These are phyloP conservation scores for Drosophila pseudotakahashii DNA, from an alignment of 2,888 invertebrate species.

Conservation along the genomic window DNA sequence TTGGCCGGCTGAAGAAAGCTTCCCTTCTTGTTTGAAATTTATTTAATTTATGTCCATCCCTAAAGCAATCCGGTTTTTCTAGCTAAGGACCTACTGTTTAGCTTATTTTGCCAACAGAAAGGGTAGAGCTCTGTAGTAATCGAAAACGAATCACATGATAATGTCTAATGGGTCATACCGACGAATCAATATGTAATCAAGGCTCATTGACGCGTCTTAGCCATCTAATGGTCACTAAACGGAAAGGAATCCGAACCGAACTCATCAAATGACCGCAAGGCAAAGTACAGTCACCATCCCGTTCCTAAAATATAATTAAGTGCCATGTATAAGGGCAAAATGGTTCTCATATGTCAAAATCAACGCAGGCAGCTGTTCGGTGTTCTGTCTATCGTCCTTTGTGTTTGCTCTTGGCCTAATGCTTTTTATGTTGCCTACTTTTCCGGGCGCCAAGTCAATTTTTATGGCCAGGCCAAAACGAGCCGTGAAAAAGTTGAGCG, in stretches of 20 bases:
- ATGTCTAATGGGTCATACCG: slow-evolving; percentile 17
- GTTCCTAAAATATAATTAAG: slow-evolving; percentile 42
- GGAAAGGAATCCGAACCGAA: slow-evolving; percentile 9
- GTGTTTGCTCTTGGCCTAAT: slow-evolving; percentile 41
- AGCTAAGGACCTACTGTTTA: too few species aligned
- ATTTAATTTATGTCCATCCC: too few species aligned
- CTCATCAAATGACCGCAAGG: slow-evolving; percentile 27
- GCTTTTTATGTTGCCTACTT: slow-evolving; percentile 55
- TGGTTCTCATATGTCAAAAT: slow-evolving; percentile 70
- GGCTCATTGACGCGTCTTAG: slow-evolving; percentile 31
- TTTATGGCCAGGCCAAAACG: slow-evolving; percentile 41
- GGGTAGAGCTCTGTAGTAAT: slow-evolving; percentile 6
- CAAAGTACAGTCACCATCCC: slow-evolving; percentile 13
- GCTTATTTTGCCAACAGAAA: not conserved
- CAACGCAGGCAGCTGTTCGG: slow-evolving; percentile 61
- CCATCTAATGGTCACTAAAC: slow-evolving; percentile 32
- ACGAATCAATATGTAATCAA: slow-evolving; percentile 37
- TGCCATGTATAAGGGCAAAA: slow-evolving; percentile 33
- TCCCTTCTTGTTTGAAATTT: too few species aligned
- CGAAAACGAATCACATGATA: slow-evolving; percentile 24
- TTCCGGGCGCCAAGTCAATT: slow-evolving; percentile 42
- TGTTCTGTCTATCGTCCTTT: slow-evolving; percentile 24
- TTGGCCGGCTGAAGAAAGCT: too few species aligned
- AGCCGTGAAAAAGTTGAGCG: slow-evolving; percentile 17
- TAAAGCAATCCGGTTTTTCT: too few species aligned